These are phyloP conservation scores for Chamaea fasciata DNA, from an alignment of 2,113 vertebrate genomes.

Conservation along the genomic window DNA sequence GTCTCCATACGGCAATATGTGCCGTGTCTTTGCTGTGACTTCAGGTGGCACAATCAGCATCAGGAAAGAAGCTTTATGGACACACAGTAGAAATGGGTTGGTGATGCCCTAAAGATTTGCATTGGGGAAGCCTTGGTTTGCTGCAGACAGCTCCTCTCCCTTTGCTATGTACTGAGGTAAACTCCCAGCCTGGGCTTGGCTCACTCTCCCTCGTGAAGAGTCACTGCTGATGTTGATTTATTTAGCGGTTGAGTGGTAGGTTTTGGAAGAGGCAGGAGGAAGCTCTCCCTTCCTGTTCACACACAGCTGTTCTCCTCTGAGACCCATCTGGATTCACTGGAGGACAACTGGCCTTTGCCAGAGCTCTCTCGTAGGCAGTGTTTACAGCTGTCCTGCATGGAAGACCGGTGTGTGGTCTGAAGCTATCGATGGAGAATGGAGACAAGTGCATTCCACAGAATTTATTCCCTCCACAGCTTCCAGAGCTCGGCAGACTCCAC, in stretches of 20 bases:
- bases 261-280: constrained; percentile 55
- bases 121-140: neutral
- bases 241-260: constrained; percentile 51
- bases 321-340: constrained; percentile 49
- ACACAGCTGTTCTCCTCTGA: constrained; percentile 64
- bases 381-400: constrained; percentile 56
- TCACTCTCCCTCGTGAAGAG: constrained; percentile 32
- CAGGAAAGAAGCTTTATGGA: neutral
- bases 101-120: neutral
- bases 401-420: constrained; percentile 50
- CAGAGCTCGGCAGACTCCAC: neutral
- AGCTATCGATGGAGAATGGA: neutral
- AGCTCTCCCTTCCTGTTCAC: constrained; percentile 60
- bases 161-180: constrained; percentile 3
- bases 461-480: neutral
- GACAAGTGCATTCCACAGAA: constrained; percentile 2
- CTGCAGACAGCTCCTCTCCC: neutral
- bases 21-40: neutral
- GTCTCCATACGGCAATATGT: neutral
- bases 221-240: constrained; percentile 55
- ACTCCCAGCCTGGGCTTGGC: constrained; percentile 32
- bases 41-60: neutral
- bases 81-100: neutral
- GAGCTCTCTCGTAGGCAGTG: constrained; percentile 26
- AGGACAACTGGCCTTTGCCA: constrained; percentile 59